phyloP scores from a whole-genome alignment of 2,797 vertebrate species.

The Tympanoctomys barrerae region DNA sequence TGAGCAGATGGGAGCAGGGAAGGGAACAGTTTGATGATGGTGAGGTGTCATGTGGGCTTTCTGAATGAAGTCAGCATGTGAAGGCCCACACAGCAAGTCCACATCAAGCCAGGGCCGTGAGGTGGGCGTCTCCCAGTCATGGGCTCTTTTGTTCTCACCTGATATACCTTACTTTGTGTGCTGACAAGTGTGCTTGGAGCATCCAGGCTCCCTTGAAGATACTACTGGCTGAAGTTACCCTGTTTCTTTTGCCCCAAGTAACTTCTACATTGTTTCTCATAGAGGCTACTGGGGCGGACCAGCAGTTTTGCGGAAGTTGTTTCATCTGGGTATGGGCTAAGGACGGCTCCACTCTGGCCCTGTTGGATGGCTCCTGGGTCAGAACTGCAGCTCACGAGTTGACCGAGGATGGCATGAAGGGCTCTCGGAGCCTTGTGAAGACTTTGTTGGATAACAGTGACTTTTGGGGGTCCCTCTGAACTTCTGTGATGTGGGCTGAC shows the following conservation, averaged over 20 bases:
- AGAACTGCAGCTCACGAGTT: background rate
- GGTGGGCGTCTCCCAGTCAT: accelerated
- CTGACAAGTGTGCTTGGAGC: background rate
- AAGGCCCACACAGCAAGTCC: background rate
- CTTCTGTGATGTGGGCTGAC: background rate
- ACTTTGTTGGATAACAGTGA: background rate
- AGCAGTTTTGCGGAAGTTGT: slow-evolving; percentile 92
- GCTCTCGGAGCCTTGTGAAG: background rate
- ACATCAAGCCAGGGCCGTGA: background rate
- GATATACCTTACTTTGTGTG: background rate
- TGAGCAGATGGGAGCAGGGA: background rate
- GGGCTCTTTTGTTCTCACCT: background rate
- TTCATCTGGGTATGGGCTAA: slow-evolving; percentile 96
- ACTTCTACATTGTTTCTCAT: slow-evolving; percentile 63
- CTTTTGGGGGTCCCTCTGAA: background rate
- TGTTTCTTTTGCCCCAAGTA: accelerated
- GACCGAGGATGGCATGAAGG: background rate
- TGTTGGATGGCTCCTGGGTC: slow-evolving; percentile 30
- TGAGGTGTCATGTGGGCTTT: background rate
- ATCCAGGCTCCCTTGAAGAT: background rate
- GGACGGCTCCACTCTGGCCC: background rate
- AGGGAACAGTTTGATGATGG: background rate
- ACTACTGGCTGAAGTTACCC: background rate
- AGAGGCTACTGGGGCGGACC: slow-evolving; percentile 98
- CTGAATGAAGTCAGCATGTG: background rate